Evolutionary conservation across 1,140 invertebrate genomes (phyloP).

Genomic region (Saccostrea cuccullata): DNA sequence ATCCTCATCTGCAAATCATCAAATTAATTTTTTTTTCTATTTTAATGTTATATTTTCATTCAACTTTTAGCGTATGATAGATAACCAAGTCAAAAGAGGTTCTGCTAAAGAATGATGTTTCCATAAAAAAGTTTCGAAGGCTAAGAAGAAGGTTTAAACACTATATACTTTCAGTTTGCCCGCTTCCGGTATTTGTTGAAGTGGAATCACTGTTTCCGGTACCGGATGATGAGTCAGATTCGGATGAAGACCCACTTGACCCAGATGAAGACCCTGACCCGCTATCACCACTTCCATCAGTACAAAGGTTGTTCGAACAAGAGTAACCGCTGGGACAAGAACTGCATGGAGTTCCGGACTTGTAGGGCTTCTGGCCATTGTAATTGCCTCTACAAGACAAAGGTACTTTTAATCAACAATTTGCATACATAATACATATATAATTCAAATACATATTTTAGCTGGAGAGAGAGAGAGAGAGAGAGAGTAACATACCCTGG

Average conservation of each 20-base stretch:
- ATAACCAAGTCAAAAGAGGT: no score
- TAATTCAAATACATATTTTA: not conserved
- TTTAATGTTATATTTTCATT: no score
- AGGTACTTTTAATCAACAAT: not conserved
- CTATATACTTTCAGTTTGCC: not conserved
- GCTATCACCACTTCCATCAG: not conserved
- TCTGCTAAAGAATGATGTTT: no score
- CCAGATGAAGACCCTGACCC: not conserved
- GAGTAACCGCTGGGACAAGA: slow-evolving; percentile 9
- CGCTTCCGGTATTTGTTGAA: not conserved
- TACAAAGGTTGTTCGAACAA: not conserved
- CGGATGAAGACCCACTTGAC: not conserved
- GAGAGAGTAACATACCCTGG: not conserved
- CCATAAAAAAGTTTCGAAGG: no score
- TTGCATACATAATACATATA: not conserved
- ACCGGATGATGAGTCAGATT: not conserved
- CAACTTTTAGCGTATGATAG: no score
- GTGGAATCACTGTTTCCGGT: not conserved
- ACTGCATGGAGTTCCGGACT: not conserved
- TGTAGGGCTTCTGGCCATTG: not conserved
- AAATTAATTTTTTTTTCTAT: no score
- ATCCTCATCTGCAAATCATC: not conserved
- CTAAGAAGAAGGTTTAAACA: not conserved
- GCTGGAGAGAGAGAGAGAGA: not conserved
- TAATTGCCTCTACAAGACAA: not conserved